A percentile compares a stretch with the other conserved stretches of the same genome.
Evolutionary conservation across 2,113 vertebrate genomes (phyloP).

Genomic region (Eubucco bourcierii): DNA sequence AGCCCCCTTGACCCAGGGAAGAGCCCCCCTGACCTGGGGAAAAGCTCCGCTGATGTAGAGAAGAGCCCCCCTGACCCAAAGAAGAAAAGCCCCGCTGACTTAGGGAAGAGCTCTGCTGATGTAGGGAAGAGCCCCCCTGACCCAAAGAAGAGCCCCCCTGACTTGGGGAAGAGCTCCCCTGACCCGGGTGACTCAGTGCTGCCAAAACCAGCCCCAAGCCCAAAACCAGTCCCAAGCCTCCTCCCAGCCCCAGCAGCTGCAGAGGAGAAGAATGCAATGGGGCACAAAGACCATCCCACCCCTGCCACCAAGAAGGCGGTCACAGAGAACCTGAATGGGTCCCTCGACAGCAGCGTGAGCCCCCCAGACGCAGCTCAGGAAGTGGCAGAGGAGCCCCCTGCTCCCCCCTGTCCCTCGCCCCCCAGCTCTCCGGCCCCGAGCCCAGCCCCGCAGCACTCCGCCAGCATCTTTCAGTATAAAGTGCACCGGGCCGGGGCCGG

Average conservation of each 20-base stretch:
- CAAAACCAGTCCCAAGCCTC: background rate
- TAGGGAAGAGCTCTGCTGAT: no score
- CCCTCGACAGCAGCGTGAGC: background rate
- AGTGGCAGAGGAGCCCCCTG: background rate
- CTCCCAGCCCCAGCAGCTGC: background rate
- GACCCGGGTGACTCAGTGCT: background rate
- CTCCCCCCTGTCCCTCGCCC: background rate
- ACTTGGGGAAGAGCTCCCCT: no score
- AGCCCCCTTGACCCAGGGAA: background rate
- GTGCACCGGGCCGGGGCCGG: conserved; percentile 39
- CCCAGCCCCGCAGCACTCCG: accelerated
- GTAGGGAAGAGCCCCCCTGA: background rate
- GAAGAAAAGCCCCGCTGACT: no score
- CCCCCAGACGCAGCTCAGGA: background rate
- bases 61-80: no score
- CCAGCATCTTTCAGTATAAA: conserved; percentile 53
- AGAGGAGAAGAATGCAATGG: background rate
- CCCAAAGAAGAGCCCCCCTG: no score
- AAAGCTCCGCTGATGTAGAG: no score
- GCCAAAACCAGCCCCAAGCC: conserved; percentile 4
- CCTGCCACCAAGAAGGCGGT: background rate
- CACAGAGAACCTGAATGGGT: background rate
- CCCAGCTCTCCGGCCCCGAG: background rate
- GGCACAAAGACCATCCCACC: background rate
- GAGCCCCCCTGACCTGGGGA: background rate